Base-by-base conservation (phyloP, 2,113 vertebrate species). In the Neotoma lepida region DNA sequence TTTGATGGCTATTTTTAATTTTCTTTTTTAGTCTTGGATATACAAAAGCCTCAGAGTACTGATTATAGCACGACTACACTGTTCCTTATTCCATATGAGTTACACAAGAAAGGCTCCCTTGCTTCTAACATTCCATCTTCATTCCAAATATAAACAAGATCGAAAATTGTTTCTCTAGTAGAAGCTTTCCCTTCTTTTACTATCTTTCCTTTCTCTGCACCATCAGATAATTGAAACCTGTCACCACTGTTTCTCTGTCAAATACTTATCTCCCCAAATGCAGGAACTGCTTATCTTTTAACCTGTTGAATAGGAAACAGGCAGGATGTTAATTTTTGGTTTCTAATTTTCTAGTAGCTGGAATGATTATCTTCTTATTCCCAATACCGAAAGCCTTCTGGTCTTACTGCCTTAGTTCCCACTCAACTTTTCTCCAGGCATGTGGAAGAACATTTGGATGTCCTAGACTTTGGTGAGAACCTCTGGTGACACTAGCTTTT, bases 401-500 rank as follows among this genome's bases (percentile, higher is more conserved):
- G 0, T 24, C 20, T 15, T 89, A n/a, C 9, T 58, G 71, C 9
- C 28, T 6, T 89, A 35, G 74, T 6, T 51, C 17, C 10, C 35
- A 84, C 22, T 7, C 17, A 70, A 26, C 15, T 49, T 64, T 6
- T 68, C 8, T 54, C 9, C 8, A 41, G 17, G 41, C 10, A 78
- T 70, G 30, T 82, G 18, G 17, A 71, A 71, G 26, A 66, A 76
- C 68, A 86, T 87, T 70, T 94, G 24, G 85, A 44, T 94, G 9
- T 49, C 7, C 9, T 81, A 71, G 35, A 84, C 49, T 58, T 84
- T 90, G 80, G 78, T 80, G 22, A 10, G 41, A 90, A 30, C 4
- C 76, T 97, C 94, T 93, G 86, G 35, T 93, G 70, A 74, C 54
- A 95, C 84, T 56, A 76, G 18, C 13, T 14, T 94, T 70, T 94